A percentile compares a stretch with the other conserved stretches of the same genome.
Evolutionary conservation across 2,888 invertebrate genomes (phyloP).

Genomic region (Nowickia ferox): DNA sequence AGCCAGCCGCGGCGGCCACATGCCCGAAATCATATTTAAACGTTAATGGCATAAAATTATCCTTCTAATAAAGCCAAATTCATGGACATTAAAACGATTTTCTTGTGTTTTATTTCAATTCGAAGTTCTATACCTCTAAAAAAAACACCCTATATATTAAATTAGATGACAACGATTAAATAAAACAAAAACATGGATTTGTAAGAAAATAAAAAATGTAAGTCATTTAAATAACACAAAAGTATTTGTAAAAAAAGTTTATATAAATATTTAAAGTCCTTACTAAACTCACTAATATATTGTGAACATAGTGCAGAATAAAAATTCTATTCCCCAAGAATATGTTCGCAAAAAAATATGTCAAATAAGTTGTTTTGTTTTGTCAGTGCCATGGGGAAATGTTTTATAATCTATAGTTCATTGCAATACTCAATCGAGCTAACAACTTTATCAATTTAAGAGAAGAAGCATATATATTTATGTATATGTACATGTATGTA

Average conservation of each 20-base stretch:
- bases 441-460: too few relatives aligned
- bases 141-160: conserved; percentile 60
- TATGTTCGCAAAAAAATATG: conserved; percentile 21
- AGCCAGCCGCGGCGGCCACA: too few relatives aligned
- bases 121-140: too few relatives aligned
- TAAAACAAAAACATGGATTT: conserved; percentile 6
- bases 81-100: too few relatives aligned
- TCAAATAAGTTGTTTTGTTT: conserved; percentile 2
- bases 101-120: too few relatives aligned
- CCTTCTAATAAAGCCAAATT: too few relatives aligned
- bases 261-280: background rate
- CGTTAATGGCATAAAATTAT: too few relatives aligned
- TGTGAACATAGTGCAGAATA: background rate
- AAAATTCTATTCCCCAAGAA: conserved; percentile 11
- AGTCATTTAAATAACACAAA: conserved; percentile 24
- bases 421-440: background rate
- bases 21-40: too few relatives aligned
- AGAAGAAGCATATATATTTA: too few relatives aligned
- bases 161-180: conserved; percentile 50
- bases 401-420: background rate
- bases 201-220: background rate
- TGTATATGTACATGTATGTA: too few relatives aligned
- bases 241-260: conserved; percentile 11
- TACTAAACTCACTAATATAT: conserved; percentile 9
- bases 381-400: background rate